Evolutionary conservation across 2,113 vertebrate species (phyloP).

Genomic region (Antechinus stuartii): DNA sequence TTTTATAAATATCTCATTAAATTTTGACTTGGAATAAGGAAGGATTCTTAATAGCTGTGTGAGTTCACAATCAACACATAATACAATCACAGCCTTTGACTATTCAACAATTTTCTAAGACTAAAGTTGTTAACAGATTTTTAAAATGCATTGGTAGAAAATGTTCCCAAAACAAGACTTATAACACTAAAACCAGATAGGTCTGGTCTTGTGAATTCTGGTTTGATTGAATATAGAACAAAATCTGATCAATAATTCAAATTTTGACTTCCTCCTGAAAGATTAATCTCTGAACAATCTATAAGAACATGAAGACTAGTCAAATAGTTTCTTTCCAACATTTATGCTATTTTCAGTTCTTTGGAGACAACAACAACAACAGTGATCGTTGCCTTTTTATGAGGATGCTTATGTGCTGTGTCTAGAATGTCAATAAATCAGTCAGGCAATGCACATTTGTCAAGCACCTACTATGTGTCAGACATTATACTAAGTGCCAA

Average conservation of each 20-base stretch:
- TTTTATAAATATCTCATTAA: not conserved
- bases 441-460: not conserved
- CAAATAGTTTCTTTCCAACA: not conserved
- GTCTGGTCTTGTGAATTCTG: not conserved
- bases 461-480: not conserved
- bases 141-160: not conserved
- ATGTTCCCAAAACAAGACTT: not conserved
- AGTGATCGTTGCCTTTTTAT: not conserved
- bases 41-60: not conserved
- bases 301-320: not conserved
- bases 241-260: not conserved
- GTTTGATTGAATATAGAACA: not conserved
- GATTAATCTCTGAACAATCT: not conserved
- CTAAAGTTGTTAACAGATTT: not conserved
- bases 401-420: not conserved
- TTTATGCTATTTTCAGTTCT: not conserved
- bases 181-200: not conserved
- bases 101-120: not conserved
- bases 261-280: not conserved
- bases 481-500: not conserved
- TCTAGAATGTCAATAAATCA: not conserved
- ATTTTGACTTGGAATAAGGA: not conserved
- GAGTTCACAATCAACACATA: not conserved
- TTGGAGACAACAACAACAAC: not conserved
- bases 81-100: not conserved